phyloP scores from a whole-genome alignment of 2,797 vertebrate genomes.

The Artibeus lituratus region DNA sequence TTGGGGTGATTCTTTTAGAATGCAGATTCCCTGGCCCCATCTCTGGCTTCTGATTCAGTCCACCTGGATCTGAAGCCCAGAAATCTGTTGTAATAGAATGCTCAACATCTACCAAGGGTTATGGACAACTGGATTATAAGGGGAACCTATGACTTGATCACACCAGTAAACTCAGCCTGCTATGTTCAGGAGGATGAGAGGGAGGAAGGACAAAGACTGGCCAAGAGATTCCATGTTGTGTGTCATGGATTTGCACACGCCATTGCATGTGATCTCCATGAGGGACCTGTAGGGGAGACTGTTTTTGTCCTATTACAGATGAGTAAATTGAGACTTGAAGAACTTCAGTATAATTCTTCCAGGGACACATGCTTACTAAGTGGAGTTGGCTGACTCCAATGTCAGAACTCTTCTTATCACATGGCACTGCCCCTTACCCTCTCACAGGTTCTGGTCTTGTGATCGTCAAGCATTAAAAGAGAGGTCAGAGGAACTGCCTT shows the following conservation, averaged over 20 bases:
- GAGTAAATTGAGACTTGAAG: not conserved
- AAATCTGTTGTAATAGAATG: not conserved
- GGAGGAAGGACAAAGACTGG: not conserved
- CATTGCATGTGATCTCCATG: rapidly evolving
- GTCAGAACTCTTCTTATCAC: not conserved
- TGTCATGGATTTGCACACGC: not conserved
- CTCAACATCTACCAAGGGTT: not conserved
- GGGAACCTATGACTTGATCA: not conserved
- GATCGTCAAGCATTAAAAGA: not conserved
- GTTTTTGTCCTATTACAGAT: not conserved
- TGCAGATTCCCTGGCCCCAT: not conserved
- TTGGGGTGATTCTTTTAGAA: not conserved
- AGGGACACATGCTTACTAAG: not conserved
- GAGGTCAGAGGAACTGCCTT: not conserved
- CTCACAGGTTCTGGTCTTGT: not conserved
- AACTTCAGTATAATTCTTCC: not conserved
- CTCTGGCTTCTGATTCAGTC: not conserved
- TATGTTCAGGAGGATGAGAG: not conserved
- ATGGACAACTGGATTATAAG: not conserved
- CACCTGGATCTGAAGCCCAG: not conserved
- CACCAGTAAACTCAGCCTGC: too few relatives aligned
- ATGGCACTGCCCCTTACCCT: not conserved
- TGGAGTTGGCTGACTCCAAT: not conserved
- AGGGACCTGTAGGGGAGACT: not conserved
- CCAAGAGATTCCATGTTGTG: rapidly evolving